A percentile compares a stretch with the other conserved stretches of the same genome.
These are phyloP conservation scores for Drosophila ambigua DNA, from an alignment of 1,140 invertebrate species.

Conservation along the genomic window DNA sequence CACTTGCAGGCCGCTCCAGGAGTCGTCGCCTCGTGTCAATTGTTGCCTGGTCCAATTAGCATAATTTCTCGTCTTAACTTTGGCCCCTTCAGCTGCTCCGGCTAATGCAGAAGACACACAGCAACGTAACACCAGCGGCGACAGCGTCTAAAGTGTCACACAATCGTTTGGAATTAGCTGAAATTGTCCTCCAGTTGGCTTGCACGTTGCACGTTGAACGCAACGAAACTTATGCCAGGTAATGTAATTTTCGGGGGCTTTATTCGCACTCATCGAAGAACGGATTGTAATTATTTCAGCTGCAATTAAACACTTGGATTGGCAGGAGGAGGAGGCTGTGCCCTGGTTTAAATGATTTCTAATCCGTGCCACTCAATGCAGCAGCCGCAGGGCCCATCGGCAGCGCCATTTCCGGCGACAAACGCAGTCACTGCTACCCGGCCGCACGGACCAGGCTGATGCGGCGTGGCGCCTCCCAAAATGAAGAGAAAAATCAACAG, in stretches of 20 bases:
- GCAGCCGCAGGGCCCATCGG: conserved; percentile 5
- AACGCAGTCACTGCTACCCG: conserved; percentile 2
- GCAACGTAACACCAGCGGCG: conserved; percentile 4
- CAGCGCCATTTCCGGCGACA: conserved; percentile 33
- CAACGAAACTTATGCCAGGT: conserved; percentile 14
- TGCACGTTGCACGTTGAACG: background rate
- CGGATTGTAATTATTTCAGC: conserved; percentile 64
- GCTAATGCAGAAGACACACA: conserved; percentile 45
- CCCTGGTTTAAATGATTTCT: too few species aligned
- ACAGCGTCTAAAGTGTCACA: conserved; percentile 38
- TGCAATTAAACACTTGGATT: conserved; percentile 55
- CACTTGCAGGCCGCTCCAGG: background rate
- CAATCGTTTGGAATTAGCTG: conserved; percentile 11
- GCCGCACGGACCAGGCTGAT: too few species aligned
- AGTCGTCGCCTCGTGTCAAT: conserved; percentile 11
- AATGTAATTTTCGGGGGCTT: conserved; percentile 31
- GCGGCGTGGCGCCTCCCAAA: too few species aligned
- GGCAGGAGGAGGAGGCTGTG: too few species aligned
- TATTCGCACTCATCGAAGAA: conserved; percentile 62
- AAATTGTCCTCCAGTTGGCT: background rate
- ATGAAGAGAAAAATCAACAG: conserved; percentile 65
- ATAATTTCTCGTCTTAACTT: conserved; percentile 43
- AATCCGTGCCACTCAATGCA: background rate
- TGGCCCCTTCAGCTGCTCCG: background rate
- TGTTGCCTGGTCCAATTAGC: conserved; percentile 58